Percentiles rank a stretch among this genome's conserved stretches.
Conservation (phyloP, 2,113 vertebrate genomes). For the Hippocampus abdominalis region DNA sequence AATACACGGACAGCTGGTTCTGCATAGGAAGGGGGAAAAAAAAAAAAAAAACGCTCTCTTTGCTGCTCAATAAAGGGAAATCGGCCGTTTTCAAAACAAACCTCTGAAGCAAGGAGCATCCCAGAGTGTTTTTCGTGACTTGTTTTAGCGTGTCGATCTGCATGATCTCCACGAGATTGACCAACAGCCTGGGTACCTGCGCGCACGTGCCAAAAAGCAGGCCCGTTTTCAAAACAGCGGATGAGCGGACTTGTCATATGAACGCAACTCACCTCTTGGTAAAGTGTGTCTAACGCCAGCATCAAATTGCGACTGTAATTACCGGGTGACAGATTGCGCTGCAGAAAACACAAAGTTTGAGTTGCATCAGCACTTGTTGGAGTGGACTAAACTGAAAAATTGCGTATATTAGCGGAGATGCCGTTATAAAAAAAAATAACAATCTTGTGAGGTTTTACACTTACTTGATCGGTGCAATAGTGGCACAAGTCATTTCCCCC, state of each 20-base stretch:
- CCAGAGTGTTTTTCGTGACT: constrained; percentile 62
- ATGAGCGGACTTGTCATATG: not conserved
- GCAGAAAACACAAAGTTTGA: constrained; percentile 8
- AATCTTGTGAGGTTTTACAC: constrained; percentile 9
- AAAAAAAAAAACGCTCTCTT: not conserved
- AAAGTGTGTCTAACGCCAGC: constrained; percentile 79
- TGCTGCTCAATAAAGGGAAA: not conserved
- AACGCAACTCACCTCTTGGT: constrained; percentile 74
- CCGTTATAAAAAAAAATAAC: not conserved
- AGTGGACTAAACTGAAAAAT: not conserved
- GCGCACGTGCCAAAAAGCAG: not conserved
- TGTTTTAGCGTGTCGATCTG: constrained; percentile 73
- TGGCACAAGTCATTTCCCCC: constrained; percentile 83
- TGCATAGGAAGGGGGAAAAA: constrained; percentile 48
- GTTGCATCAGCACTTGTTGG: not conserved
- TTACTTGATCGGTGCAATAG: constrained; percentile 82
- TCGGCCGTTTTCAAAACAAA: constrained; percentile 61
- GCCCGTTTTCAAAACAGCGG: not conserved
- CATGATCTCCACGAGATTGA: constrained; percentile 81
- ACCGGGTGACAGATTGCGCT: constrained; percentile 73
- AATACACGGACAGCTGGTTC: constrained; percentile 80
- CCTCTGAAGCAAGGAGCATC: constrained; percentile 70
- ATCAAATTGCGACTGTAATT: constrained; percentile 77
- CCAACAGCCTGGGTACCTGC: constrained; percentile 82
- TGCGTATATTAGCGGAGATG: not conserved